These are phyloP conservation scores for Pollachius pollachius DNA, from an alignment of 2,113 vertebrate genomes.

Conservation along the genomic window DNA sequence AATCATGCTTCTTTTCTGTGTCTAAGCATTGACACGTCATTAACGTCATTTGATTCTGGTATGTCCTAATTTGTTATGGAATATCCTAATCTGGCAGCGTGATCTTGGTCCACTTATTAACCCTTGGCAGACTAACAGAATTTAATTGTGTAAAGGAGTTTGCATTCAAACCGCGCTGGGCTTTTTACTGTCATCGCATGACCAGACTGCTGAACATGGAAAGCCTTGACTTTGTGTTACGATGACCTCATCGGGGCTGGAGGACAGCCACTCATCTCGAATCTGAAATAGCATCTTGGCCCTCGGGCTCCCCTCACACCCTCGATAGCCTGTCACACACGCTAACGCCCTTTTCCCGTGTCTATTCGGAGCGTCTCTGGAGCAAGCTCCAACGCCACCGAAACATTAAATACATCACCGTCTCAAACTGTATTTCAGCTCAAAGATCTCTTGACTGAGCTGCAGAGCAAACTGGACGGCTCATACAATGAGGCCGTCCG, in stretches of 20 bases:
- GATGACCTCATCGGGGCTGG: too few species aligned
- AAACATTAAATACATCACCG: slow-evolving; percentile 53
- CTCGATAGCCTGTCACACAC: not conserved
- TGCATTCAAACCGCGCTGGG: too few species aligned
- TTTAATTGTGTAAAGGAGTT: too few species aligned
- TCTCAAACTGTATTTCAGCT: slow-evolving; percentile 99
- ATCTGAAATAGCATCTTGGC: not conserved
- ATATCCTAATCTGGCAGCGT: too few species aligned
- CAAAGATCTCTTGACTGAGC: slow-evolving; percentile 99
- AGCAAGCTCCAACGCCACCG: not conserved
- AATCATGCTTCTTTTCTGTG: not conserved
- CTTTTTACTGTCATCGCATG: too few species aligned
- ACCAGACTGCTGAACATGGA: not conserved
- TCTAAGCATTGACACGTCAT: too few species aligned
- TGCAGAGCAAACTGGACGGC: slow-evolving; percentile 99
- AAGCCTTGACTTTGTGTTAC: too few species aligned
- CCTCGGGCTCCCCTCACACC: slow-evolving; percentile 15
- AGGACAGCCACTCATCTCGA: not conserved
- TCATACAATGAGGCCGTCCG: slow-evolving; percentile 98
- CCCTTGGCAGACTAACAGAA: too few species aligned
- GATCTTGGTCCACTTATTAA: too few species aligned
- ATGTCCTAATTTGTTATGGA: too few species aligned
- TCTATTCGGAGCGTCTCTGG: not conserved
- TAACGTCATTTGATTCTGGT: too few species aligned
- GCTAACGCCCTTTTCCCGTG: not conserved